Evolutionary conservation across 2,888 invertebrate species (phyloP), one percentile per base, ranked within the genome.

Genomic region (Platycheirus albimanus): DNA sequence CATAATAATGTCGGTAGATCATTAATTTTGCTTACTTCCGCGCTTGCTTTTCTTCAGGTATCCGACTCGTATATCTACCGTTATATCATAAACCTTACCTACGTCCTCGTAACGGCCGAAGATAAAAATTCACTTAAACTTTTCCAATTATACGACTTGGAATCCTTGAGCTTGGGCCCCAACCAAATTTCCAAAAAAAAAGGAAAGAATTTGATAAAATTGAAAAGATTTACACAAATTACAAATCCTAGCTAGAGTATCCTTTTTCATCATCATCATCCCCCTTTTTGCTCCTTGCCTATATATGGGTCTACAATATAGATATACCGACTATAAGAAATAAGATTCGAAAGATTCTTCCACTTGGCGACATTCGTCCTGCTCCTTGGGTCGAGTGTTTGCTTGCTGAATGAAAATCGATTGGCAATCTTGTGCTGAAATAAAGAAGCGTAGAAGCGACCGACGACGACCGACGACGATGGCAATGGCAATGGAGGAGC

Each of bases 221-320:
- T 38, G 61, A 85, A 85, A 85, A 81, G 85, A 85, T 85, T 85
- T 85, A 85, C 85, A 81, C 81, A 85, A 85, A 85, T 85, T 85
- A 85, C 85, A 85, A 81, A 78, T 78, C 83, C 67, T 64, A 64
- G 38, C 6, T 43, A 11, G 17, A 45, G 76, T 76, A 76, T 81
- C 66, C 70, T 69, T 80, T 64, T 43, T 45, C 13, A 43, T 56
- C 20, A 33, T n/a, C 17, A 33, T 17, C 10, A 24, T 13, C 28
- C 33, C 11, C 30, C 15, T 30, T 8, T 3, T 24, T 24, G 24
- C 6, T 24, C 20, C 1, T 7, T 17, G 47, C 6, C 4, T 8
- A 24, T 3, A 38, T 51, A 43, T 58, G 51, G n/a, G n/a, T n/a
- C n/a, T n/a, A n/a, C n/a, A n/a, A n/a, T n/a, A n/a, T n/a, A n/a